These are phyloP conservation scores for Tenthredo livida DNA, from an alignment of 2,888 invertebrate genomes.

Conservation along the genomic window DNA sequence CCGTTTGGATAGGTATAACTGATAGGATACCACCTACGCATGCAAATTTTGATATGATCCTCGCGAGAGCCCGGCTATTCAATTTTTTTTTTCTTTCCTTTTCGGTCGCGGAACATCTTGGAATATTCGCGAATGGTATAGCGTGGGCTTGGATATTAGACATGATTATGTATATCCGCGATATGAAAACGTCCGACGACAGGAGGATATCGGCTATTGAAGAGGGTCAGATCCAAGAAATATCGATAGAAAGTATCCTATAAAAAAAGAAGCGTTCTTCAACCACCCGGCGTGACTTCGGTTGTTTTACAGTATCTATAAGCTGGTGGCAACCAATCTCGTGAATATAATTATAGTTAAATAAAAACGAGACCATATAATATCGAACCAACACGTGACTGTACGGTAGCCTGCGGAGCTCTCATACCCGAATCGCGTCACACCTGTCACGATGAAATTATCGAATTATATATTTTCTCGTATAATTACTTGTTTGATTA, in stretches of 20 bases:
- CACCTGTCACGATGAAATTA: not conserved
- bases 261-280: not conserved
- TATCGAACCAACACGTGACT: conserved; percentile 3
- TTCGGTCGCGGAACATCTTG: not conserved
- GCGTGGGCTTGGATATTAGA: not conserved
- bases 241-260: not conserved
- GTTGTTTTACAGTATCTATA: not conserved
- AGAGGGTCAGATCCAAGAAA: not conserved
- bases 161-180: not conserved
- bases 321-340: not conserved
- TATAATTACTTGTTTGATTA: not conserved
- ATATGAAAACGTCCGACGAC: not conserved
- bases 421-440: not conserved
- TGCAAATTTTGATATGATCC: not conserved
- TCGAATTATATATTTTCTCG: not conserved
- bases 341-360: not conserved
- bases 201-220: not conserved
- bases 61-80: not conserved
- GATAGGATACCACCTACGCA: not conserved
- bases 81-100: not conserved
- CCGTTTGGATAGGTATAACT: not conserved
- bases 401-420: not conserved
- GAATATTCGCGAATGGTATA: not conserved
- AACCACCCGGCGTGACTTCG: not conserved
- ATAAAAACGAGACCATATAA: not conserved